Base-by-base conservation (phyloP, 2,113 vertebrate species). In the Sinocyclocheilus grahami region DNA sequence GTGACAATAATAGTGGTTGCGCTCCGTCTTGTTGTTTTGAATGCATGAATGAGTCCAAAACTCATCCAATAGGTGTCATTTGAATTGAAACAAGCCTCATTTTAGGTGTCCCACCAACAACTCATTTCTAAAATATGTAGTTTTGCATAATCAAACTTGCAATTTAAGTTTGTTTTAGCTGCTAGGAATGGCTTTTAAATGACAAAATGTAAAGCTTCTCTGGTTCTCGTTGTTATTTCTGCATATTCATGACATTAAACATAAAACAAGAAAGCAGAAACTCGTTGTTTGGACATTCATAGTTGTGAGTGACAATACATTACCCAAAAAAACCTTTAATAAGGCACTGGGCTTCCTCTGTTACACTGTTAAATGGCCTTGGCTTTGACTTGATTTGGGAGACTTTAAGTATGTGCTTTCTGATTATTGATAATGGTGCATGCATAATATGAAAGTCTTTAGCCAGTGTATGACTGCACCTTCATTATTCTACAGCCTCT, bases 401-500 rank as follows among this genome's bases (percentile, higher is more conserved):
- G 42, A 22, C 82, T 24, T 39, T 79, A 76, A 55, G 69, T 67
- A 80, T 88, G 82, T 87, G 65, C 82, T 76, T 65, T 37, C 39
- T 42, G 82, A 87, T 90, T 87, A 67, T 72, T 76, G 87, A 87
- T 87, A 88, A 87, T 74, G 85, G 65, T 51, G 80, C 42, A 82
- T 77, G 69, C 37, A 83, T 84, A 88, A 85, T 87, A 87, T 42
- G 20, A 80, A 69, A 39, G 58, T 71, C 37, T 58, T 87, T 83
- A 87, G 84, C 75, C n/a, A 53, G 10, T 69, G 79, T 87, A 55
- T 75, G 80, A 78, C 72, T 77, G 60, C 81, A 82, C 77, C 51
- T 90, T 89, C 87, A 85, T 87, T 82, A 63, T 71, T 51, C 86
- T 63, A 84, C 77, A 82, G 72, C 33, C 81, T 86, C 86, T 88